A percentile compares a stretch with the other conserved stretches of the same genome.
These are phyloP conservation scores for Battus philenor DNA, from an alignment of 1,140 invertebrate genomes.

Conservation along the genomic window DNA sequence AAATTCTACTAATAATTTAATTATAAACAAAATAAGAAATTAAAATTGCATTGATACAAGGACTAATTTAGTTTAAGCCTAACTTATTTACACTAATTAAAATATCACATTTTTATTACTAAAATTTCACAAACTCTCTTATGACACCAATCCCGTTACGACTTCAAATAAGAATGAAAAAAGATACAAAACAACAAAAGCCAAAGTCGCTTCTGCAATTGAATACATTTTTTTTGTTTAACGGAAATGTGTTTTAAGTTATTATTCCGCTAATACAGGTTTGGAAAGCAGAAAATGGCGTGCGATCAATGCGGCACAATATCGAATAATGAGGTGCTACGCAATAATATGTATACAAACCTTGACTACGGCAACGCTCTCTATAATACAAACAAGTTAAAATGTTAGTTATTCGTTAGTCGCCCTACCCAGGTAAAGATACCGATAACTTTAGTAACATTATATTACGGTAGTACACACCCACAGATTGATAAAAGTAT, in stretches of 20 bases:
- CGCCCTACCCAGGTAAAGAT: background rate
- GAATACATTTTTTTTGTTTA: conserved; percentile 62
- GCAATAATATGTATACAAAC: conserved; percentile 14
- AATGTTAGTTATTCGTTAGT: background rate
- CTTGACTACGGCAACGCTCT: conserved; percentile 8
- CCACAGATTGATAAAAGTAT: conserved; percentile 13
- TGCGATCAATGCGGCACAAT: conserved; percentile 40
- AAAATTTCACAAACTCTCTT: conserved; percentile 26
- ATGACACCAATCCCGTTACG: conserved; percentile 58
- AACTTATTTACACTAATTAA: conserved; percentile 23
- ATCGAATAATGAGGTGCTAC: conserved; percentile 39
- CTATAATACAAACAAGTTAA: conserved; percentile 1
- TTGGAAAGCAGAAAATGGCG: conserved; percentile 23
- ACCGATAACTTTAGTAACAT: background rate
- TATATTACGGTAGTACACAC: background rate
- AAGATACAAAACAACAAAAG: conserved; percentile 61
- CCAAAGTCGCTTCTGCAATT: conserved; percentile 62
- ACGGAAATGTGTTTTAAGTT: conserved; percentile 26
- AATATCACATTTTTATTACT: conserved; percentile 52
- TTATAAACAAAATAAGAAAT: conserved; percentile 10
- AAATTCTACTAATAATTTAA: background rate
- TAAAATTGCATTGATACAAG: conserved; percentile 34
- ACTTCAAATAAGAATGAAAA: conserved; percentile 69
- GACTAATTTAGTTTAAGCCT: conserved; percentile 31
- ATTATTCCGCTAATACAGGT: conserved; percentile 28